Base-by-base conservation (phyloP, 2,888 invertebrate species). In the Cephus runcator region DNA sequence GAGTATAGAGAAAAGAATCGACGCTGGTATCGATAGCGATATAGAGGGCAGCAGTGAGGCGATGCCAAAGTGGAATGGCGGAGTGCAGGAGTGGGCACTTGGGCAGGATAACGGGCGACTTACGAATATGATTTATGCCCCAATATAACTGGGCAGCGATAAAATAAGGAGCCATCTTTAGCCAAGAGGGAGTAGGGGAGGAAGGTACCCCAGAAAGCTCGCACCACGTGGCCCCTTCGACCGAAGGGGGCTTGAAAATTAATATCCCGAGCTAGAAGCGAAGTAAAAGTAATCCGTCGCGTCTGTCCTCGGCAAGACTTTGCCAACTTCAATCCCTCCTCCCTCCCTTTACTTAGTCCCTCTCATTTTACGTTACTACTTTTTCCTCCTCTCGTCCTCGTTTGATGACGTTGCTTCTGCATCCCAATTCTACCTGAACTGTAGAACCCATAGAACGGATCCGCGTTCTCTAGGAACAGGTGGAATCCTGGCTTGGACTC, bases 121-220 rank as follows among this genome's bases (percentile, higher is more conserved):
- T 86, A 88, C 86, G 84, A 89, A 88, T 87, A 87, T 89, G 89
- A 89, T 89, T 88, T 88, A 90, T 86, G 81, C 79, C 80, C 84
- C 86, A 85, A 87, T 89, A 87, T 88, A 89, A 87, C 87, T 85
- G 85, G 84, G 78, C 82, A 83, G 80, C 84, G 86, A 88, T 89
- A 86, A 88, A 88, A 86, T 88, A 87, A 88, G 84, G 83, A 85
- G 82, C 83, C 82, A 81, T 83, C 81, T 78, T 77, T 73, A 40
- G 15, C 40, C 40, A 40, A 40, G 40, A 0, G 40, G 15, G 12
- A 36, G 36, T 12, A 12, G 36, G 1, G 40, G 40, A 15, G 15
- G 40, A 15, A 15, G 40, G 40, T 4, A 6, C 40, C 40, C 15
- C 15, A 40, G 15, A 40, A 40, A 40, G 40, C 40, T 40, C 40